Base-by-base conservation (phyloP, 1,140 invertebrate genomes). In the Zophobas atratus region DNA sequence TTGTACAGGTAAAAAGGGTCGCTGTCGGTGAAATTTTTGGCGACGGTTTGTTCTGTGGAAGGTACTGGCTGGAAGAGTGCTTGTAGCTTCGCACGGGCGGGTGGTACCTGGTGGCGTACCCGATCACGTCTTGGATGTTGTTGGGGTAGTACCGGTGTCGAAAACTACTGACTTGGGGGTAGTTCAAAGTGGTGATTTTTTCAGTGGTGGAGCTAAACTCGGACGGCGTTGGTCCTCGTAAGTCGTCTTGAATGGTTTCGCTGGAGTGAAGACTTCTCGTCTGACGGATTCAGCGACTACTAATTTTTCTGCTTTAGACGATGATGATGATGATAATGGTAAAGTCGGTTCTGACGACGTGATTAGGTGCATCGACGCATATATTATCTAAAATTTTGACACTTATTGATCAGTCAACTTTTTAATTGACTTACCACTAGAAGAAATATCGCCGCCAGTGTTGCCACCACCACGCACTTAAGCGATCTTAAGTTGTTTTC, bases 101-200 rank as follows among this genome's bases (percentile, higher is more conserved):
- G 6, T 57, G 5, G 43, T 20, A 34, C 34, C 71, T 38, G 20
- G 84, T 81, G 67, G 88, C 76, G 32, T 88, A 89, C 39, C 87
- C 87, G n/a, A 90, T 86, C 36, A 90, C 87, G 43, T 90, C 89
- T 67, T 89, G 88, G 6, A 90, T 89, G 76, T 86, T 90, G 32
- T 87, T 84, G 0, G 89, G 88, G 0, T 84, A 71, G 1, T 88
- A 84, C 0, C 86, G 86, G 73, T 88, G 87, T 41, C 84, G 80
- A 49, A 88, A 89, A 20, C 87, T 87, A 1, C 84, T 78, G 0
- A 89, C 60, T 76, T 89, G 88, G 0, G 88, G 88, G 73, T 88
- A 89, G 43, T 85, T 87, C 0, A 79, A 39, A 8, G 70, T 78
- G 2, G 79, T 79, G 6, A 78, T 73, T 78, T 76, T 80, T 51